phyloP scores from a whole-genome alignment of 2,113 vertebrate genomes.

The Crypturellus undulatus region DNA sequence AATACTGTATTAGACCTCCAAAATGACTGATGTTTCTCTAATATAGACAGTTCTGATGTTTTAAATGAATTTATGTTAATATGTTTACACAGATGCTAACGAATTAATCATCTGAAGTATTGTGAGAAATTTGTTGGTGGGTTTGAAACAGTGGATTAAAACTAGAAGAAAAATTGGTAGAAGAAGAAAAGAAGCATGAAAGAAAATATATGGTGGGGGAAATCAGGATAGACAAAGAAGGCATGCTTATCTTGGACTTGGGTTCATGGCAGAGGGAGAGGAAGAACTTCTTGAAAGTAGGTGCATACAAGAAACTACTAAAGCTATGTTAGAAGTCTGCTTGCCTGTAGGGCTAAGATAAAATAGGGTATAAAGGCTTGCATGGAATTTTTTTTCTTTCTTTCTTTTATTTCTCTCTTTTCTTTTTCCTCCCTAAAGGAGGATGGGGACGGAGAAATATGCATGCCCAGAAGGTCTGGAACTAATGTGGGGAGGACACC shows the following conservation, averaged over 20 bases:
- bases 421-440: background rate
- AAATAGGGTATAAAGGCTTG: conserved; percentile 28
- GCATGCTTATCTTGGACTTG: background rate
- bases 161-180: conserved; percentile 29
- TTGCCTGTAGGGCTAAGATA: conserved; percentile 62
- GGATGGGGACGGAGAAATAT: background rate
- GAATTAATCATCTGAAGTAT: conserved; percentile 54
- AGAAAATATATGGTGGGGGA: background rate
- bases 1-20: conserved; percentile 19
- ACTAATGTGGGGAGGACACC: conserved; percentile 56
- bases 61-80: conserved; percentile 1
- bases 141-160: conserved; percentile 46
- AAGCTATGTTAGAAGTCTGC: conserved; percentile 29
- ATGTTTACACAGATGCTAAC: conserved; percentile 36
- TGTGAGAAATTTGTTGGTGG: conserved; percentile 53
- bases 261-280: background rate
- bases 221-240: background rate
- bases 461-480: conserved; percentile 54
- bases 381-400: background rate
- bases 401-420: background rate
- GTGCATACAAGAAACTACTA: background rate
- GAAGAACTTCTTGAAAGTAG: conserved; percentile 20
- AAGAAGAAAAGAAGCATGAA: conserved; percentile 19
- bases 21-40: conserved; percentile 3
- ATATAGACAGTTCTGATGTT: conserved; percentile 3